These are phyloP conservation scores for Zele albiditarsus DNA, from an alignment of 2,888 invertebrate species.

Conservation along the genomic window DNA sequence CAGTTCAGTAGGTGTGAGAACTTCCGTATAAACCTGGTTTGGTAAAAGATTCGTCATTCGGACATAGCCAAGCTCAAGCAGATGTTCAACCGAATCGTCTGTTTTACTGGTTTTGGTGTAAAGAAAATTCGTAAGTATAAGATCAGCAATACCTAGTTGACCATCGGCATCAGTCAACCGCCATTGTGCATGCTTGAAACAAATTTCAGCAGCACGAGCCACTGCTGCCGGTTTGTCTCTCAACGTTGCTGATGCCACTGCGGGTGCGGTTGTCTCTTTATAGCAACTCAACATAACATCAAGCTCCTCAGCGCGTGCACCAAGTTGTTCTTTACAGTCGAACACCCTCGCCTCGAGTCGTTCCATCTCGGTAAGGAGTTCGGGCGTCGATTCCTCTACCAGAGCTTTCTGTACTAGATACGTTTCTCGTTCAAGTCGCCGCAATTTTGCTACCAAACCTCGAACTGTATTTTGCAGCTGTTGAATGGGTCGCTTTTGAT, in stretches of 20 bases:
- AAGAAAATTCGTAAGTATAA: constrained; percentile 95
- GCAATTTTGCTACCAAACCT: constrained; percentile 85
- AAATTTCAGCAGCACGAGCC: constrained; percentile 93
- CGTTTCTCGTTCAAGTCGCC: constrained; percentile 91
- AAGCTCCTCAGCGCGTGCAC: constrained; percentile 91
- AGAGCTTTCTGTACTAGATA: constrained; percentile 89
- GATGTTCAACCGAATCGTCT: constrained; percentile 97
- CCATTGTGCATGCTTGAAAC: constrained; percentile 99
- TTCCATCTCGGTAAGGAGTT: constrained; percentile 80
- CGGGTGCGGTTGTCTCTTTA: constrained; percentile 83
- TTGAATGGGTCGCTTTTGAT: constrained; percentile 93
- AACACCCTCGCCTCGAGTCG: constrained; percentile 85
- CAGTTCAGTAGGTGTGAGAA: constrained; percentile 85
- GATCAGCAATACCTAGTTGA: constrained; percentile 96
- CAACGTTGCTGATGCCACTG: constrained; percentile 75
- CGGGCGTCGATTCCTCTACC: constrained; percentile 80
- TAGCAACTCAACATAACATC: constrained; percentile 96
- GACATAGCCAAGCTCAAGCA: constrained; percentile 95
- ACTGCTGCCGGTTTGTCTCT: constrained; percentile 84
- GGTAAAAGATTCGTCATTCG: constrained; percentile 96
- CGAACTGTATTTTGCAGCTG: constrained; percentile 85
- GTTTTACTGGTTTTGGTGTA: constrained; percentile 97
- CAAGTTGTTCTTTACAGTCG: constrained; percentile 91
- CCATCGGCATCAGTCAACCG: constrained; percentile 97
- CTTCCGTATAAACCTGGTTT: constrained; percentile 94